Conservation (phyloP, 1,140 invertebrate genomes). For the Zaprionus taronus region DNA sequence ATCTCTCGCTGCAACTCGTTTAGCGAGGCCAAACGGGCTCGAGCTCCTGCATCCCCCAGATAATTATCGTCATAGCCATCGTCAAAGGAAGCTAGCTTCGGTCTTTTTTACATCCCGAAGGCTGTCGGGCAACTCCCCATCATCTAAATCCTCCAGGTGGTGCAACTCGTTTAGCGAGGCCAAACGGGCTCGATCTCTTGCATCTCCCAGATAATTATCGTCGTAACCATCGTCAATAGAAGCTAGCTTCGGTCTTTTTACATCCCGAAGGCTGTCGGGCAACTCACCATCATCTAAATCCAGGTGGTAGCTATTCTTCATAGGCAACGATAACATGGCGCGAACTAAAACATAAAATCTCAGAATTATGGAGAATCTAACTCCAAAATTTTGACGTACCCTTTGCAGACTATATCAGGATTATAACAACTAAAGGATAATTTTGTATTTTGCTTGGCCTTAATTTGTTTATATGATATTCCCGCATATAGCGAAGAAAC, state of each 20-base stretch:
- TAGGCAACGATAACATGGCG: slow-evolving; percentile 84
- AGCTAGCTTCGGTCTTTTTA: background rate
- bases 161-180: slow-evolving; percentile 95
- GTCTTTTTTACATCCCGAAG: background rate
- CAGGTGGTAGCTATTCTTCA: slow-evolving; percentile 90
- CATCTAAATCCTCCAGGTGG: slow-evolving; percentile 80
- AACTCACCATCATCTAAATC: slow-evolving; percentile 46
- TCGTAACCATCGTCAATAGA: slow-evolving; percentile 89
- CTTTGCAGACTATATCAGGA: background rate
- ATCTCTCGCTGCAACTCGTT: slow-evolving; percentile 98
- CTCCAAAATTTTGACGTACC: background rate
- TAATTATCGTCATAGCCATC: slow-evolving; percentile 95
- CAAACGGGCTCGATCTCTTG: slow-evolving; percentile 93
- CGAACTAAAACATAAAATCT: background rate
- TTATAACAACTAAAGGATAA: background rate
- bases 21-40: slow-evolving; percentile 92
- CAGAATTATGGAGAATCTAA: too few species aligned
- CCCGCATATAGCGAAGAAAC: too few species aligned
- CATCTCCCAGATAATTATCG: slow-evolving; percentile 97
- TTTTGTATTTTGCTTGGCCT: background rate
- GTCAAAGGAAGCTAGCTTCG: slow-evolving; percentile 69
- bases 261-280: accelerated
- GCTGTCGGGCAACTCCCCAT: slow-evolving; percentile 9
- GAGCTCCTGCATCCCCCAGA: slow-evolving; percentile 97
- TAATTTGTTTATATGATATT: background rate